Evolutionary conservation across 64 coral and sea anemone species (phyloP), one percentile per base, ranked within the genome.

Genomic region (Pocillopora damicornis): DNA sequence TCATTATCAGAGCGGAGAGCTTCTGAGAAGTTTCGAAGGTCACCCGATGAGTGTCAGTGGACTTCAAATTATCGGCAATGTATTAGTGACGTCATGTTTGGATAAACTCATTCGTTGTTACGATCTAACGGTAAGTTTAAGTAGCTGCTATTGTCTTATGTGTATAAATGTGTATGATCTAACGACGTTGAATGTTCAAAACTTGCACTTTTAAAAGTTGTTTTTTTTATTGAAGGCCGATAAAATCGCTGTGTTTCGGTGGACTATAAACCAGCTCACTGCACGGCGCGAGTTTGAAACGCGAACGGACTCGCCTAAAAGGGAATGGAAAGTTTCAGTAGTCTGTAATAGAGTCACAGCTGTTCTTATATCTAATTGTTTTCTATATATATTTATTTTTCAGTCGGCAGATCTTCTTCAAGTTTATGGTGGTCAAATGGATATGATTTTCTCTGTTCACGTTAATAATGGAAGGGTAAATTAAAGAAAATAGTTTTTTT

Each of bases 31-130:
- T 35, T 98, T 94, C 36, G 77, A 69, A 20, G 95, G 95, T 67
- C 95, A 98, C 56, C 89, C 93, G 0, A 36, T 79, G 76, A 98
- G 95, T 76, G 95, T 98, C 12, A 98, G 92, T 77, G 92, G 95
- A 35, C 81, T 98, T 82, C 92, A 98, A 71, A 82, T 94, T 8
- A 87, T 86, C 20, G 96, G 90, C 9, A 82, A 90, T n/a, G 96
- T 98, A 13, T 59, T 98, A 65, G 90, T 98, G 22, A 92, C 96
- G 57, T 95, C 96, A 58, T 98, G 93, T 63, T 89, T 98, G 23
- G 96, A 98, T 35, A 98, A 90, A 58, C 88, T 98, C 17, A 88
- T 98, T 78, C 88, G 96, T 42, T 98, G 96, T 42, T 98, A 92
- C 65, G 96, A 98, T 76, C 74, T 98, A 23, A 88, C 83, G 90